Base-by-base conservation (phyloP, 37 sponge, comb jelly and placozoan species). In the Beroe forskalii region DNA sequence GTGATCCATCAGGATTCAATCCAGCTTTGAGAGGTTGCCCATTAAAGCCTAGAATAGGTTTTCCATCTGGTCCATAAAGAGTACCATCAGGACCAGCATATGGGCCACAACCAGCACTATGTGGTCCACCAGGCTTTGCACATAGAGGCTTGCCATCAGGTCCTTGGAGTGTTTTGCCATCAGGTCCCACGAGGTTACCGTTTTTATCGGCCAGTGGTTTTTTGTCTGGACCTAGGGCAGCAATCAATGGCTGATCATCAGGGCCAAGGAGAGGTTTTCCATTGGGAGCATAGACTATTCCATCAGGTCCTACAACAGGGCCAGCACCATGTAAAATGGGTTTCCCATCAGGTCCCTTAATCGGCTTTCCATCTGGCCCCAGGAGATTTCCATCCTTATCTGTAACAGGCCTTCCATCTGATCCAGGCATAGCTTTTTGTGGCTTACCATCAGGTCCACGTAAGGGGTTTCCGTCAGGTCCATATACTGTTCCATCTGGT, bases 401-500 rank as follows among this genome's bases (percentile, higher is more conserved):
- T 3, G 86, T 80, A 32, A 80, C 35, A 25, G 86, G 86, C 48
- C n/a, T 41, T 22, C 86, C 86, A 44, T 80, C 86, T 28, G 86
- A 37, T 6, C 86, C 86, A 41, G 35, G 44, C 55, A 80, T 44
- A 25, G 48, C 43, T 43, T 80, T 80, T 4, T 28, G 86, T 44
- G 86, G 86, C 20, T 43, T 80, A 1, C 86, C 86, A 43, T 80
- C 86, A 24, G 86, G 86, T 6, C 86, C 86, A n/a, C 28, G 55
- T n/a, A 80, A 48, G 2, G 86, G 86, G 0, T 80, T 35, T 80
- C 86, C 86, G 55, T 80, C 86, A 44, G 86, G 86, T 80, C 86
- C 86, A 80, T 80, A 80, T n/a, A 80, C 86, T 30, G 86, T 80
- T 44, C 86, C 86, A 44, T 80, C 86, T 33, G 86, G 86, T 44